Evolutionary conservation across 2,888 invertebrate genomes (phyloP).

Genomic region (Drosophila borealis): DNA sequence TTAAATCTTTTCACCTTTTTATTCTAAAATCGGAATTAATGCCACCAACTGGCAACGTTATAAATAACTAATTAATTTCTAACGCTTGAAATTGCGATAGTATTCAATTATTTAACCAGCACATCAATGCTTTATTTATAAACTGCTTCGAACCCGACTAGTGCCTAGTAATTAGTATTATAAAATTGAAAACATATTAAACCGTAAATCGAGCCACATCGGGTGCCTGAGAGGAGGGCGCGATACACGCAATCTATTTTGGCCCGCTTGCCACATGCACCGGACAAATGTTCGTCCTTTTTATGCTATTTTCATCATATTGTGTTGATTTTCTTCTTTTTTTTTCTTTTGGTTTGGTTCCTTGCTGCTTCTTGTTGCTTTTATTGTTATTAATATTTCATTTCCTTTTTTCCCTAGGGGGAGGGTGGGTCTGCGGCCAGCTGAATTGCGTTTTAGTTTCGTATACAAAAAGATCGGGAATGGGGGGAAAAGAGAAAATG

Average conservation of each 20-base stretch:
- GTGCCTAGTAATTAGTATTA: background rate
- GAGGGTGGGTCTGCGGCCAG: slow-evolving; percentile 1
- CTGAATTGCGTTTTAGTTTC: slow-evolving; percentile 67
- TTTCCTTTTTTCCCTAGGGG: slow-evolving; percentile 44
- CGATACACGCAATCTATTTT: too few species aligned
- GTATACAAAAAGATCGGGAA: background rate
- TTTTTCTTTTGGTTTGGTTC: background rate
- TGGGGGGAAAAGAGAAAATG: slow-evolving; percentile 15
- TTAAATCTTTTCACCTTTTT: too few species aligned
- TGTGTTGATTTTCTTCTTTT: slow-evolving; percentile 43
- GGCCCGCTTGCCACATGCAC: background rate
- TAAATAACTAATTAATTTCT: too few species aligned
- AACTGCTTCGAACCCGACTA: too few species aligned
- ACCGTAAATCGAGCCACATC: slow-evolving; percentile 19
- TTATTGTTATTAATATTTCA: slow-evolving; percentile 77
- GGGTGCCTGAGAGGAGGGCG: too few species aligned
- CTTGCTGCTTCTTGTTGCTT: slow-evolving; percentile 59
- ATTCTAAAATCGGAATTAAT: too few species aligned
- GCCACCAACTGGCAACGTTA: too few species aligned
- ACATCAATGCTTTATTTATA: too few species aligned
- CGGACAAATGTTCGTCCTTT: slow-evolving; percentile 20
- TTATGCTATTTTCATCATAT: slow-evolving; percentile 47
- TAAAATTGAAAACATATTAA: slow-evolving; percentile 14
- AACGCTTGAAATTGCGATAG: too few species aligned
- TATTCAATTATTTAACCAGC: too few species aligned